Percentiles rank a stretch among this genome's conserved stretches.
Conservation (phyloP, 2,113 vertebrate species). For the Hippopotamus amphibius region DNA sequence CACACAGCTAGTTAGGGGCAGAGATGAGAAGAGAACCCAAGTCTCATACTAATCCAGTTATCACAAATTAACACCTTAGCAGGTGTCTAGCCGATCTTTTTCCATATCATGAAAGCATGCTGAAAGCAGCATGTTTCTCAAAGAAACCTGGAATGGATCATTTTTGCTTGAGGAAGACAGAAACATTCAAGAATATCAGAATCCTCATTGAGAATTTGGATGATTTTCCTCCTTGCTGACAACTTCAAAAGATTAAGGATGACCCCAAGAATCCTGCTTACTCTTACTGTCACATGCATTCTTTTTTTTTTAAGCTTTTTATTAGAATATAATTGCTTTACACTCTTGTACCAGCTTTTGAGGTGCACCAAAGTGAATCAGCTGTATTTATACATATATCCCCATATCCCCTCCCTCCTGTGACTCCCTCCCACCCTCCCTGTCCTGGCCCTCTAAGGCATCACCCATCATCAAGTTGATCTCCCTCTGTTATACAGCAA, state of each 20-base stretch:
- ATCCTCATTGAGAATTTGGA: background rate
- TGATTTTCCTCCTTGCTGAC: background rate
- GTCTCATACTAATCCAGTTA: conserved; percentile 62
- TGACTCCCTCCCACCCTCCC: no score
- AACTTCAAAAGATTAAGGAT: background rate
- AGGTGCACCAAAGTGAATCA: no score
- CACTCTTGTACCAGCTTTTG: no score
- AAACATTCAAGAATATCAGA: conserved; percentile 40
- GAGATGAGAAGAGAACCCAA: conserved; percentile 27
- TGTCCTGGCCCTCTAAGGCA: no score
- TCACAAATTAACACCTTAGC: conserved; percentile 73
- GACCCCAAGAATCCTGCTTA: background rate
- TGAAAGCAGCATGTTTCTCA: conserved; percentile 36
- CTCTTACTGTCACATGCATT: background rate
- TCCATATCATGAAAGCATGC: background rate
- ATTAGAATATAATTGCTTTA: no score
- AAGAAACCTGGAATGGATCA: conserved; percentile 21
- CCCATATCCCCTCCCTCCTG: no score
- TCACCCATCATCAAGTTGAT: no score
- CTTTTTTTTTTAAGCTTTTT: no score
- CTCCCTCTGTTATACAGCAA: no score
- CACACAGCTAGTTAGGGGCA: conserved; percentile 47
- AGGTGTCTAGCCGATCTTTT: background rate
- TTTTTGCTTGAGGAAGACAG: background rate
- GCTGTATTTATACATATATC: no score